A percentile compares a stretch with the other conserved stretches of the same genome.
phyloP scores from a whole-genome alignment of 2,797 vertebrate species.

The Catharus ustulatus region DNA sequence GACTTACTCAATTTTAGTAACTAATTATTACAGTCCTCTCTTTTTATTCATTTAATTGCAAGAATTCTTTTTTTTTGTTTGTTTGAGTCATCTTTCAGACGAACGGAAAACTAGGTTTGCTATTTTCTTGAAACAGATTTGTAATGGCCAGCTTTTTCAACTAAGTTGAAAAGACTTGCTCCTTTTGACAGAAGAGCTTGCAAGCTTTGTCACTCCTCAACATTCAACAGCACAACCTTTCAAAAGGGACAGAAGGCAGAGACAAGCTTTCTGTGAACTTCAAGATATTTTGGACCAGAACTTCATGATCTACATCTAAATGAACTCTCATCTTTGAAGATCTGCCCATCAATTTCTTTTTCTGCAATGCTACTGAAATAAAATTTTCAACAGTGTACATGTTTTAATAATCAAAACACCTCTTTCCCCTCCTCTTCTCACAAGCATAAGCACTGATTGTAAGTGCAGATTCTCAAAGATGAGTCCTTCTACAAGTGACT shows the following conservation, averaged over 20 bases:
- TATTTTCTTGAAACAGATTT: constrained; percentile 10
- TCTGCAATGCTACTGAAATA: background rate
- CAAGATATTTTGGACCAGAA: background rate
- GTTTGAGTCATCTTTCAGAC: background rate
- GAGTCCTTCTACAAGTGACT: background rate
- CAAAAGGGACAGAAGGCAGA: background rate
- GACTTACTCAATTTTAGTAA: background rate
- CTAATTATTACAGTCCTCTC: background rate
- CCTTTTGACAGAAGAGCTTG: background rate
- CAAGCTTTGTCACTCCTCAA: background rate
- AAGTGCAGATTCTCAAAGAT: background rate
- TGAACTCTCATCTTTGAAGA: background rate
- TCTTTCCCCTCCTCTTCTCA: background rate
- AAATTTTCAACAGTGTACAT: background rate
- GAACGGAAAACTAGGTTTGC: background rate
- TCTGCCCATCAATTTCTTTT: background rate
- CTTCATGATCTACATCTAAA: background rate
- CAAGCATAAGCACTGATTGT: background rate
- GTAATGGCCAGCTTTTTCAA: background rate
- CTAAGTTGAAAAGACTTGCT: background rate
- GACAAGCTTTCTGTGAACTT: background rate
- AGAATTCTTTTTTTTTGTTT: background rate
- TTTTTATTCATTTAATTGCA: background rate
- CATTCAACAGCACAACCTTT: background rate
- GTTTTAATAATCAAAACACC: background rate